phyloP scores from a whole-genome alignment of 2,113 vertebrate genomes.

The Xiphophorus couchianus region DNA sequence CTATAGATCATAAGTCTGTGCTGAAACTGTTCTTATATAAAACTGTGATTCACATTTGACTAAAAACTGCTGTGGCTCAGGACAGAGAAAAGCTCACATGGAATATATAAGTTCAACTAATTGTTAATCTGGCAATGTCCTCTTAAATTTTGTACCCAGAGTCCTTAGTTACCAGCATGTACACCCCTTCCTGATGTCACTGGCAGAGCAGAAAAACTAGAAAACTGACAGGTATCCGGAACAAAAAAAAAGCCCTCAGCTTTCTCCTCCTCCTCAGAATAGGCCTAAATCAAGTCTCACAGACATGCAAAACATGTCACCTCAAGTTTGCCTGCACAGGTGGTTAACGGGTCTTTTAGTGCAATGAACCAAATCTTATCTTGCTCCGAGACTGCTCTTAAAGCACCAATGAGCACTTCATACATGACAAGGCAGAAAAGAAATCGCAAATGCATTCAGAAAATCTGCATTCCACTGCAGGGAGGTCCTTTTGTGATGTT shows the following conservation, averaged over 20 bases:
- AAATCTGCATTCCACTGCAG: neutral
- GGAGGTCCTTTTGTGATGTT: neutral
- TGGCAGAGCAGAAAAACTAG: neutral
- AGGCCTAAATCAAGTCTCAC: no score
- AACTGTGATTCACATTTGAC: neutral
- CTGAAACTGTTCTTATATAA: neutral
- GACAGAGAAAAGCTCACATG: neutral
- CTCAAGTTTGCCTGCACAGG: no score
- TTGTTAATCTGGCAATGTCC: neutral
- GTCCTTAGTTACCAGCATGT: neutral
- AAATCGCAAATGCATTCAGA: neutral
- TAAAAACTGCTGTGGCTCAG: neutral
- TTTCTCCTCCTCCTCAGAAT: neutral
- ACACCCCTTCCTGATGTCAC: neutral
- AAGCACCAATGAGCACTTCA: neutral
- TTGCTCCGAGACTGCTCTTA: neutral
- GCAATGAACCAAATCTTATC: neutral
- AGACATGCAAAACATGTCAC: neutral
- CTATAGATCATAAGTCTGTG: no score
- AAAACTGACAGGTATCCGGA: neutral
- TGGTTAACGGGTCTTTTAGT: neutral
- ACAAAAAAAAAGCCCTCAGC: neutral
- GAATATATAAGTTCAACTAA: neutral
- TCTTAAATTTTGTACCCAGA: neutral
- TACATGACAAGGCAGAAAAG: neutral